Percentiles rank a stretch among this genome's conserved stretches.
Evolutionary conservation across 2,113 vertebrate species (phyloP).

Genomic region (Abramis brama): DNA sequence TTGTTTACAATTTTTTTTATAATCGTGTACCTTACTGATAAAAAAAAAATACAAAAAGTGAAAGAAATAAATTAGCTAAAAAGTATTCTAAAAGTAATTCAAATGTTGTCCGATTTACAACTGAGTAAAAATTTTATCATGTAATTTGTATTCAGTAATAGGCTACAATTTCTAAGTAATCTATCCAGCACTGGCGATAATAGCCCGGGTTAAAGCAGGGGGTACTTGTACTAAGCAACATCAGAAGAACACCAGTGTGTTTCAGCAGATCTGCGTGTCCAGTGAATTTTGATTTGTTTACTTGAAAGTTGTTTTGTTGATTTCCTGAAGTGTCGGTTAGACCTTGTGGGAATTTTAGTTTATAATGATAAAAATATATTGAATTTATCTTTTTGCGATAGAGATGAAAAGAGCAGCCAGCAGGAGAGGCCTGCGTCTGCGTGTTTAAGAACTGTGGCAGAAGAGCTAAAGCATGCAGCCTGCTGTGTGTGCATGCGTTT

Average conservation of each 20-base stretch:
- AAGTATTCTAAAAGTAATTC: too few relatives aligned
- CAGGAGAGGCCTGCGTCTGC: background rate
- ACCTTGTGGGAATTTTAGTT: background rate
- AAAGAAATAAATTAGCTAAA: too few relatives aligned
- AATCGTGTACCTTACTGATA: too few relatives aligned
- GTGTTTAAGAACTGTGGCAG: background rate
- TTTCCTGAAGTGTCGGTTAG: background rate
- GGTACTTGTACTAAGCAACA: background rate
- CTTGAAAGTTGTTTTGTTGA: background rate
- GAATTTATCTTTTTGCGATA: background rate
- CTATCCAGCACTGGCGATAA: background rate
- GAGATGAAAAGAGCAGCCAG: constrained; percentile 9
- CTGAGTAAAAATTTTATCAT: too few relatives aligned
- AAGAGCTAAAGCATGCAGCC: background rate
- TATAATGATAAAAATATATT: background rate
- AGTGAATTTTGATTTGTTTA: background rate
- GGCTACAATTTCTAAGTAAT: too few relatives aligned
- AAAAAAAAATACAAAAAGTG: too few relatives aligned
- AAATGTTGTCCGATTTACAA: too few relatives aligned
- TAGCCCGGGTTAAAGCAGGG: background rate
- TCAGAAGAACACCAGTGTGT: background rate
- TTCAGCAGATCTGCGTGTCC: constrained; percentile 1
- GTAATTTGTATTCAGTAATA: too few relatives aligned
- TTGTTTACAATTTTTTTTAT: too few relatives aligned
- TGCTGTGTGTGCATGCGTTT: background rate